Conservation (phyloP, 2,888 invertebrate genomes). For the Coleophora deauratella region DNA sequence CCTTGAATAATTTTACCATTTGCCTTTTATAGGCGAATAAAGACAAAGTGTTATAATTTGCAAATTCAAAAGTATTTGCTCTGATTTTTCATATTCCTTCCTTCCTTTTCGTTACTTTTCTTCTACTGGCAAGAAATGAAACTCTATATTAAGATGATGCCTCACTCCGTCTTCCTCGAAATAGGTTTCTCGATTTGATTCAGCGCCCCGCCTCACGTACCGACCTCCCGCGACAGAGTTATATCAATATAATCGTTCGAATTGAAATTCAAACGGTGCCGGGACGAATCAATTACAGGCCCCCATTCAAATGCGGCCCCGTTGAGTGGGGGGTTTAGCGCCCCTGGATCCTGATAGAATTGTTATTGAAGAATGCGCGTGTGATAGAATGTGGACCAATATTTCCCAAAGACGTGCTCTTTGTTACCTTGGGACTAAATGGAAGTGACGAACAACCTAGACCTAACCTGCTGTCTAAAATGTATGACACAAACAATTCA, state of each 20-base stretch:
- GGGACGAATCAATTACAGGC: slow-evolving; percentile 62
- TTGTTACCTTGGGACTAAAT: slow-evolving; percentile 1
- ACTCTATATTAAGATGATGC: too few relatives aligned
- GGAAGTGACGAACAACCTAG: too few relatives aligned
- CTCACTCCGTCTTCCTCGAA: too few relatives aligned
- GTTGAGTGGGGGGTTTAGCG: slow-evolving; percentile 7
- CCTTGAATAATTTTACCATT: too few relatives aligned
- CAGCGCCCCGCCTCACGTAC: slow-evolving; percentile 32
- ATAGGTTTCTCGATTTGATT: slow-evolving; percentile 30
- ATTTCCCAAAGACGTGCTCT: slow-evolving; percentile 27
- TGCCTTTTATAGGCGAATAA: too few relatives aligned
- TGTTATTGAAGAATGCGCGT: slow-evolving; percentile 68
- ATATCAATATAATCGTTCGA: slow-evolving; percentile 66
- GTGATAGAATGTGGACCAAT: slow-evolving; percentile 66
- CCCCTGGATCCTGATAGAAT: slow-evolving; percentile 45
- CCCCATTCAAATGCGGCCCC: slow-evolving; percentile 57
- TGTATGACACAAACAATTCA: too few relatives aligned
- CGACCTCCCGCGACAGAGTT: slow-evolving; percentile 34
- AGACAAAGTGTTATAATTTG: too few relatives aligned
- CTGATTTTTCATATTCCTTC: too few relatives aligned
- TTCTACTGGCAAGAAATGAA: too few relatives aligned
- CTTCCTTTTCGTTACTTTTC: too few relatives aligned
- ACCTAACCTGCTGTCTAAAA: too few relatives aligned
- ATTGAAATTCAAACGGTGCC: slow-evolving; percentile 67
- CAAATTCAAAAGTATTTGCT: too few relatives aligned